A percentile compares a stretch with the other conserved stretches of the same genome.
phyloP scores from a whole-genome alignment of 2,888 invertebrate genomes.

The Amphimallon solstitiale region DNA sequence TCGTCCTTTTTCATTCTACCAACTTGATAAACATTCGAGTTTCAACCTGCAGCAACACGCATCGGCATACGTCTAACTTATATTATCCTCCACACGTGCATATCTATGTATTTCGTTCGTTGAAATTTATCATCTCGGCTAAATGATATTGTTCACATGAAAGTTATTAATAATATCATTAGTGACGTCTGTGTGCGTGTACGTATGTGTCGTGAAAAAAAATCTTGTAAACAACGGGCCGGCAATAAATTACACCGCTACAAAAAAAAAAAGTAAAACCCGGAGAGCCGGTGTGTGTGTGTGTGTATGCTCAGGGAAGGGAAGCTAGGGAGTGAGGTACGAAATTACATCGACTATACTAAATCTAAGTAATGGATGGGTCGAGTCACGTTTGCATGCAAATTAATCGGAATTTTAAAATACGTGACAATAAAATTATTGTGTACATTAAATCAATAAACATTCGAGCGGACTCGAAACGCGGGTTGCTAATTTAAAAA shows the following conservation, averaged over 20 bases:
- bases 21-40: slow-evolving; percentile 18
- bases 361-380: slow-evolving; percentile 33
- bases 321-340: neutral
- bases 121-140: slow-evolving; percentile 7
- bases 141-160: slow-evolving; percentile 30
- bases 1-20: slow-evolving; percentile 15
- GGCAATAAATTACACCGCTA: slow-evolving; percentile 25
- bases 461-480: neutral
- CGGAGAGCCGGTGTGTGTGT: slow-evolving; percentile 4
- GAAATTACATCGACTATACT: slow-evolving; percentile 27
- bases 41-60: slow-evolving; percentile 30
- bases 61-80: slow-evolving; percentile 12
- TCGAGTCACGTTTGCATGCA: slow-evolving; percentile 32
- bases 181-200: slow-evolving; percentile 7
- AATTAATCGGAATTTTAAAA: slow-evolving; percentile 34
- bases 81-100: slow-evolving; percentile 1
- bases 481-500: slow-evolving; percentile 27
- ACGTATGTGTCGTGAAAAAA: slow-evolving; percentile 10
- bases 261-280: slow-evolving; percentile 25
- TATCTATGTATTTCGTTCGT: slow-evolving; percentile 20
- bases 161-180: slow-evolving; percentile 33
- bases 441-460: slow-evolving; percentile 35
- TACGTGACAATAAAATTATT: slow-evolving; percentile 34
- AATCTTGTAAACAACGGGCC: slow-evolving; percentile 30
- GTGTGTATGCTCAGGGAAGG: no score